Conservation (phyloP, 2,888 invertebrate genomes). For the Pardosa pseudoannulata region DNA sequence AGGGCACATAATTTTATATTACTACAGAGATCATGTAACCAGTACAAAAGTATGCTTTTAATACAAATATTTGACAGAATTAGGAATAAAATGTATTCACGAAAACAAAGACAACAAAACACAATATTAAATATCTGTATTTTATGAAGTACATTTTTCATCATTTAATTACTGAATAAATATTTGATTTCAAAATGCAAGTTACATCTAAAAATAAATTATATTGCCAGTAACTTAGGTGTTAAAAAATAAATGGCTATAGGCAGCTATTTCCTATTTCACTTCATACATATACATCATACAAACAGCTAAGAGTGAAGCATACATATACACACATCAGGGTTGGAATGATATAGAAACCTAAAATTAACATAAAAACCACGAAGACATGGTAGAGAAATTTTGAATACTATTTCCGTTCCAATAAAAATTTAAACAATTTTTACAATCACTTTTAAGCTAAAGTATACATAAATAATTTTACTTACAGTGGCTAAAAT, state of each 20-base stretch:
- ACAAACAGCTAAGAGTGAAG: slow-evolving; percentile 68
- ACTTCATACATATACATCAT: slow-evolving; percentile 64
- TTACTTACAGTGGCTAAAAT: not conserved
- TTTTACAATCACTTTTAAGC: slow-evolving; percentile 10
- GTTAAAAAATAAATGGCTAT: slow-evolving; percentile 1
- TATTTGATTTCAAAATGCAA: not conserved
- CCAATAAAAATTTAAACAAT: not conserved
- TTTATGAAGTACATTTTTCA: not conserved
- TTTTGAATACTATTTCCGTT: slow-evolving; percentile 50
- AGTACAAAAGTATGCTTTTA: not conserved
- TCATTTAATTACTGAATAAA: not conserved
- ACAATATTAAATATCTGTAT: not conserved
- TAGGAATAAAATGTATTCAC: not conserved
- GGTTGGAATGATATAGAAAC: slow-evolving; percentile 70
- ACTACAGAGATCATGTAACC: slow-evolving; percentile 5
- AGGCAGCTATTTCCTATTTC: slow-evolving; percentile 50
- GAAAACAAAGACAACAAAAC: not conserved
- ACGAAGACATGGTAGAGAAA: slow-evolving; percentile 33
- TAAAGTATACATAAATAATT: not conserved
- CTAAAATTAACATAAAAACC: slow-evolving; percentile 57
- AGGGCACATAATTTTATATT: not conserved
- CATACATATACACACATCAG: slow-evolving; percentile 61
- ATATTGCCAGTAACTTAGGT: not conserved
- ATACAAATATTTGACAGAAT: slow-evolving; percentile 1
- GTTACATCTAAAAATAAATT: slow-evolving; percentile 13